Evolutionary conservation across 2,113 vertebrate genomes (phyloP).

Genomic region (Atrichornis clamosus): DNA sequence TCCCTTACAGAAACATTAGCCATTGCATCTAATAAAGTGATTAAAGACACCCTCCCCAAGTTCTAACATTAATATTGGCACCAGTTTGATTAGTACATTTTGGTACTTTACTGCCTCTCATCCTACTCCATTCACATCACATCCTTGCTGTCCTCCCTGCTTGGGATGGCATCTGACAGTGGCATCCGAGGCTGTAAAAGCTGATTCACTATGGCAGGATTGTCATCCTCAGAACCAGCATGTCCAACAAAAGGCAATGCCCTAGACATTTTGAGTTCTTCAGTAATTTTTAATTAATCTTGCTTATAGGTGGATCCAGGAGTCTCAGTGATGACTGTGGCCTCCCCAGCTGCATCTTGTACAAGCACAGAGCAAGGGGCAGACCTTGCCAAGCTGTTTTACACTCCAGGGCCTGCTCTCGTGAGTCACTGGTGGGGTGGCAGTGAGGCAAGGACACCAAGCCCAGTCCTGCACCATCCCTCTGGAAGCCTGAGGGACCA

Average conservation of each 20-base stretch:
- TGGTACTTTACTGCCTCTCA: neutral
- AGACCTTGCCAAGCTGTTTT: neutral
- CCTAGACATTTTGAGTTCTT: neutral
- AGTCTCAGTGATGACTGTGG: neutral
- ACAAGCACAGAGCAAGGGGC: neutral
- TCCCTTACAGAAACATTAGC: neutral
- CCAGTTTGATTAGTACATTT: neutral
- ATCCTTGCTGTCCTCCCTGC: neutral
- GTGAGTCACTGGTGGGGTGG: no score
- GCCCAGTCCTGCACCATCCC: no score
- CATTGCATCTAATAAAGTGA: neutral
- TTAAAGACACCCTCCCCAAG: neutral
- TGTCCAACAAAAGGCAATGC: neutral
- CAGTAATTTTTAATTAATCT: neutral
- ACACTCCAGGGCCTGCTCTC: rapidly evolving
- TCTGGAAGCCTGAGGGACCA: neutral
- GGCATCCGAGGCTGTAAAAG: neutral
- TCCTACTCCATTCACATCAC: neutral
- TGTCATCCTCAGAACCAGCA: neutral
- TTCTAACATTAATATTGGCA: neutral
- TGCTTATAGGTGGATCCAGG: neutral
- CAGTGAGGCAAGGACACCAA: rapidly evolving
- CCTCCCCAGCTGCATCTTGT: neutral
- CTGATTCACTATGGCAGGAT: neutral
- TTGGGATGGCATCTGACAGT: neutral